A percentile compares a stretch with the other conserved stretches of the same genome.
These are phyloP conservation scores for Achroia grisella DNA, from an alignment of 1,140 invertebrate genomes.

Conservation along the genomic window DNA sequence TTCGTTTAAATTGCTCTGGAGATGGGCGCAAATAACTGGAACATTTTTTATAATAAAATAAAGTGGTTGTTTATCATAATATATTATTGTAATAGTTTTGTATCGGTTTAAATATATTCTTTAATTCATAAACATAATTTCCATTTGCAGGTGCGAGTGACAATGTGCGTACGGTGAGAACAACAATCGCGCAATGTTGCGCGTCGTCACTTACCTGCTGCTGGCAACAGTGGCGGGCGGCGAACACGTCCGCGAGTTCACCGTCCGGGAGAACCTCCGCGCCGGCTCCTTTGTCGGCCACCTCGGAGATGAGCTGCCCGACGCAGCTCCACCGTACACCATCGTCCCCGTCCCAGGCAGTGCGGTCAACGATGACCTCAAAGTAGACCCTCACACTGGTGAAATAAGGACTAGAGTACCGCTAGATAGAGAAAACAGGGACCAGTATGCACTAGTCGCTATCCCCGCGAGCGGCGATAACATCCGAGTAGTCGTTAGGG, in stretches of 20 bases:
- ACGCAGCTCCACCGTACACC: conserved; percentile 86
- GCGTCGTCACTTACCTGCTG: conserved; percentile 40
- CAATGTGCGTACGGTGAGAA: conserved; percentile 63
- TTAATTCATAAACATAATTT: conserved; percentile 2
- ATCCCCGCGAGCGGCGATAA: conserved; percentile 89
- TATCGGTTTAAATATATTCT: not conserved
- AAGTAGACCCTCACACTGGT: conserved; percentile 90
- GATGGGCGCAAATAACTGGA: too few species aligned
- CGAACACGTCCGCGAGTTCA: conserved; percentile 86
- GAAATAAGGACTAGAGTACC: conserved; percentile 90
- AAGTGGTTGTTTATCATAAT: not conserved
- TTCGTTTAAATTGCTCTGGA: too few species aligned
- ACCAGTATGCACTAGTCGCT: conserved; percentile 91
- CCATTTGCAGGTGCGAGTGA: conserved; percentile 53
- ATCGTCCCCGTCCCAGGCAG: conserved; percentile 91
- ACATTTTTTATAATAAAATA: not conserved
- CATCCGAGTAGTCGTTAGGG: conserved; percentile 89
- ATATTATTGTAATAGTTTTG: not conserved
- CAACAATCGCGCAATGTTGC: conserved; percentile 51
- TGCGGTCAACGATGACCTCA: conserved; percentile 89
- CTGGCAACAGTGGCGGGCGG: conserved; percentile 43
- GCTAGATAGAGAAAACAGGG: conserved; percentile 91
- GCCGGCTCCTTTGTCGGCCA: conserved; percentile 91
- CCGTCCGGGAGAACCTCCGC: conserved; percentile 89
- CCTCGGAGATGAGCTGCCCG: conserved; percentile 83